A percentile compares a stretch with the other conserved stretches of the same genome.
Evolutionary conservation across 2,888 invertebrate genomes (phyloP).

Genomic region (Apodemia hepburni): DNA sequence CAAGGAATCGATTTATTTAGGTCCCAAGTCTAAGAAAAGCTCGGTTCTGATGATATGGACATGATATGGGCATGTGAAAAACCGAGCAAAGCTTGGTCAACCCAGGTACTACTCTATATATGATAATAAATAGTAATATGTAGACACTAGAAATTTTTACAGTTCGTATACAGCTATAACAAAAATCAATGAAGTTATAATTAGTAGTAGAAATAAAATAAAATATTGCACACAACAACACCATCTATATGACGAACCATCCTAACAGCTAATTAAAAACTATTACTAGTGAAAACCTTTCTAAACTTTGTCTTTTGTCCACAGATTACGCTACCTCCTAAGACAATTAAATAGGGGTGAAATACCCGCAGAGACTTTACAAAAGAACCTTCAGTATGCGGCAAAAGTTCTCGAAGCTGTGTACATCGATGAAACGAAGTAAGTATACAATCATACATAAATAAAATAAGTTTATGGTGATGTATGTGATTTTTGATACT

Average conservation of each 20-base stretch:
- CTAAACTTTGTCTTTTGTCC: conserved; percentile 52
- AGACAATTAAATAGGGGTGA: conserved; percentile 93
- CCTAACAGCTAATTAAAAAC: background rate
- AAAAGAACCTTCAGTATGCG: conserved; percentile 95
- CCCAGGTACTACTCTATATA: no score
- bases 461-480: conserved; percentile 17
- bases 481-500: background rate
- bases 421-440: conserved; percentile 97
- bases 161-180: no score
- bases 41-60: no score
- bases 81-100: no score
- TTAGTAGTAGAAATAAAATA: background rate
- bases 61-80: no score
- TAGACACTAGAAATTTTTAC: no score
- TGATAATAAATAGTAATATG: no score
- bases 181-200: background rate
- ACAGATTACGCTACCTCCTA: conserved; percentile 94
- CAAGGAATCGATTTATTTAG: no score
- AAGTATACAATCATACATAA: conserved; percentile 60
- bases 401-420: conserved; percentile 95
- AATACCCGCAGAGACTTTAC: conserved; percentile 92
- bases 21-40: no score
- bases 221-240: no score
- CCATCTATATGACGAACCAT: no score
- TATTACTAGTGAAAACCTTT: background rate